Base-by-base conservation (phyloP, 2,797 vertebrate genomes). In the Hephaestus fuliginosus region DNA sequence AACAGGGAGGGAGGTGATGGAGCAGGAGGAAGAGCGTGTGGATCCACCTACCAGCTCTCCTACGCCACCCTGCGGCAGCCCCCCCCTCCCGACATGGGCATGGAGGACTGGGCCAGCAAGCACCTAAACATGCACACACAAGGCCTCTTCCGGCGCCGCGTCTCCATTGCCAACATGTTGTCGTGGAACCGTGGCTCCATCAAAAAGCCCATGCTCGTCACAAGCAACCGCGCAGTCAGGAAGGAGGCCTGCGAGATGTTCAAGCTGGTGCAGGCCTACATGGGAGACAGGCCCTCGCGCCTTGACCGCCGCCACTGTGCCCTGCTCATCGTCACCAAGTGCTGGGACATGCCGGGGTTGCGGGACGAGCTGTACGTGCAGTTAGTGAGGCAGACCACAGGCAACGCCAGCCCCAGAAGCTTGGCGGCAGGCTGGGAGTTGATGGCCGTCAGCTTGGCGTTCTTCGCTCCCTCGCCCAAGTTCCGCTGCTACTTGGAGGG, bases 231-330 rank as follows among this genome's bases (percentile, higher is more conserved):
- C 2, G 82, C 95, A 3, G 89, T 97, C 79, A 95, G 97, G 36
- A 98, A 97, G 56, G 97, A 98, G 90, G 97, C 97, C 0, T 97
- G 97, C 5, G 97, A 98, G 88, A 95, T 97, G 96, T 98, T 98
- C 94, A 97, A 97, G 77, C 94, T 97, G 72, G 96, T 98, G 70
- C 97, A 98, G 95, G 95, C 96, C 84, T 98, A 97, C 93, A 98
- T 98, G 97, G 97, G 97, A 12, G 97, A 98, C 88, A 88, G 97
- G 58, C 97, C 97, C 7, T 96, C 95, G 0, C 96, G 97, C 14
- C 94, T 97, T 67, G 97, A 97, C 85, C 95, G 95, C 25, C 96
- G 96, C 4, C 96, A 97, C 1, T 94, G 95, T 14, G 97, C 97
- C 0, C 64, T 98, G 61, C 94, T 97, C 56, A 92, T 95, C 0